Evolutionary conservation across 2,113 vertebrate species (phyloP).

Genomic region (Thunnus thynnus): DNA sequence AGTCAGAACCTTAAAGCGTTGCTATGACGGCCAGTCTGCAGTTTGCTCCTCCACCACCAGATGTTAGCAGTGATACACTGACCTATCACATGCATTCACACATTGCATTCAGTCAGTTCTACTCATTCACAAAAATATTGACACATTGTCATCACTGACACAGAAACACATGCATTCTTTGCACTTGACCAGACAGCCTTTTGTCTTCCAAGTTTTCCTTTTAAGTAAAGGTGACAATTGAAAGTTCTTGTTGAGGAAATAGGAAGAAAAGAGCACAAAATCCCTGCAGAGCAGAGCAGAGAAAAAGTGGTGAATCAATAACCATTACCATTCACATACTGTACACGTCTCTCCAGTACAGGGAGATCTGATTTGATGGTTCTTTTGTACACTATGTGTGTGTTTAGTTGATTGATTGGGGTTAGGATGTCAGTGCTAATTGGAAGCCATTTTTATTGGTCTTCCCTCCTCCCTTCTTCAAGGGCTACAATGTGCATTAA

Average conservation of each 20-base stretch:
- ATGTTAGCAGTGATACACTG: constrained; percentile 51
- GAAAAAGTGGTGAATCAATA: constrained; percentile 52
- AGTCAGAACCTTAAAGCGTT: too few species aligned
- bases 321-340: constrained; percentile 30
- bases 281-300: constrained; percentile 27
- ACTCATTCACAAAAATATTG: background rate
- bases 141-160: background rate
- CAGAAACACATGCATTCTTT: background rate
- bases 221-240: constrained; percentile 13
- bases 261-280: background rate
- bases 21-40: constrained; percentile 14
- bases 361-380: constrained; percentile 12
- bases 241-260: constrained; percentile 17
- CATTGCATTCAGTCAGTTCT: background rate
- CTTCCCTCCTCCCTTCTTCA: background rate
- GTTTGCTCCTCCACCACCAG: constrained; percentile 55
- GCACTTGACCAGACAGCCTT: background rate
- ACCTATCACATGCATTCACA: background rate
- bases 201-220: constrained; percentile 12
- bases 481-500: background rate
- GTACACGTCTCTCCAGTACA: background rate
- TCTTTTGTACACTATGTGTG: background rate
- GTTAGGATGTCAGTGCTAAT: background rate
- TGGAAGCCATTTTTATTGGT: background rate
- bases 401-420: background rate